phyloP scores from a whole-genome alignment of 1,140 invertebrate species.

The Macrocentrus cingulum region DNA sequence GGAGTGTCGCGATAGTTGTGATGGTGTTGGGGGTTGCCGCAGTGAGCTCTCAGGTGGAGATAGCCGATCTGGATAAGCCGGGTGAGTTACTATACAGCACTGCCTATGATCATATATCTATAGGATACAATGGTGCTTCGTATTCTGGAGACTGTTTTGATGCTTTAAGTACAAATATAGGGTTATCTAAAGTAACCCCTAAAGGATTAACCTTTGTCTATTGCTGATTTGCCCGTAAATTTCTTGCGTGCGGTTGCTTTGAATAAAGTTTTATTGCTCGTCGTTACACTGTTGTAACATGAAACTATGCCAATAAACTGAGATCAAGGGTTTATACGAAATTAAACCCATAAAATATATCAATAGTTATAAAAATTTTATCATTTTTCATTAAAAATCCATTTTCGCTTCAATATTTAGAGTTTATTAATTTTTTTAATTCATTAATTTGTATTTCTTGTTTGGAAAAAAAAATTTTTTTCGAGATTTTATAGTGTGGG shows the following conservation, averaged over 20 bases:
- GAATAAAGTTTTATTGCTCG: too few relatives aligned
- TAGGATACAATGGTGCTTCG: background rate
- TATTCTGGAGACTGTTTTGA: constrained; percentile 9
- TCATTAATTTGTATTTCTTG: too few relatives aligned
- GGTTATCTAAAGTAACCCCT: background rate
- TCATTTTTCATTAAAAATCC: too few relatives aligned
- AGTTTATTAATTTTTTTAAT: too few relatives aligned
- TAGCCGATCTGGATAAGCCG: constrained; percentile 50
- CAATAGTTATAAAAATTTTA: too few relatives aligned
- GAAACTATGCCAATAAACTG: too few relatives aligned
- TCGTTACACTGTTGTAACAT: too few relatives aligned
- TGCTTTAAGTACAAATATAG: background rate
- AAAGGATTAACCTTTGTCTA: background rate
- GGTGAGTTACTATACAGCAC: constrained; percentile 41
- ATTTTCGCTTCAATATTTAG: too few relatives aligned
- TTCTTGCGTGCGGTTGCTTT: background rate
- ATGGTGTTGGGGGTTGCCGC: constrained; percentile 31
- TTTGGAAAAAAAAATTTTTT: too few relatives aligned
- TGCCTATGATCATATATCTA: background rate
- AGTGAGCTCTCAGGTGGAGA: constrained; percentile 36
- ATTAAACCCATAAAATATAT: too few relatives aligned
- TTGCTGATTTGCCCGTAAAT: background rate
- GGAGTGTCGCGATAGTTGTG: constrained; percentile 39
- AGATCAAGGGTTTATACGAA: too few relatives aligned
- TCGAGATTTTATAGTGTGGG: too few relatives aligned